These are phyloP conservation scores for Vidua chalybeata DNA, from an alignment of 2,113 vertebrate genomes.

Conservation along the genomic window DNA sequence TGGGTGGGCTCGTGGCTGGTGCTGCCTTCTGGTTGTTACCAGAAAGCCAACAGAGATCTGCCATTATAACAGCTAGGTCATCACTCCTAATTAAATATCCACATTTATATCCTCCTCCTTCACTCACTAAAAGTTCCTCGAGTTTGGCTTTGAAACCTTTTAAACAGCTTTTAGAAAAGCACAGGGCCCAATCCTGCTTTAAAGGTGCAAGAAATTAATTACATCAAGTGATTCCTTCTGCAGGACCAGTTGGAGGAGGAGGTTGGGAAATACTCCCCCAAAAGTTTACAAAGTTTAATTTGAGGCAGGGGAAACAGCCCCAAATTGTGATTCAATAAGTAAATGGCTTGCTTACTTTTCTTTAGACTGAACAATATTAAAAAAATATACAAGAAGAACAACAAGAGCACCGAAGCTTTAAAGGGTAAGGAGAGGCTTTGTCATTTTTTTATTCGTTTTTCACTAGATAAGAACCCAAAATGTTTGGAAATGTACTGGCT, in stretches of 20 bases:
- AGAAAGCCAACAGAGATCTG: not conserved
- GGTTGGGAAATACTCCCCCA: not conserved
- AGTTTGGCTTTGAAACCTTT: not conserved
- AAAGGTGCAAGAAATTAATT: not conserved
- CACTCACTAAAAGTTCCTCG: not conserved
- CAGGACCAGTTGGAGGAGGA: not conserved
- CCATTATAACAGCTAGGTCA: not conserved
- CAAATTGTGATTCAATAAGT: not conserved
- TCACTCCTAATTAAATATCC: not conserved
- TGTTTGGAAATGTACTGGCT: not conserved
- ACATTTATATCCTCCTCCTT: not conserved
- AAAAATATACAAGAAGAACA: constrained; percentile 82
- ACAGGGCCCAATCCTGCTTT: not conserved
- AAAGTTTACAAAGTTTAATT: not conserved
- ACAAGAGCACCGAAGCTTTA: constrained; percentile 79
- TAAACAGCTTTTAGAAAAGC: not conserved
- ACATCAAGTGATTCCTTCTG: not conserved
- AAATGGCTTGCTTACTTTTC: not conserved
- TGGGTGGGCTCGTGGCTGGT: not conserved
- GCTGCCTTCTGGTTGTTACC: not conserved
- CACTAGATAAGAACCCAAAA: not conserved
- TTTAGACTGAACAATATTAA: constrained; percentile 83
- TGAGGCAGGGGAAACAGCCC: not conserved
- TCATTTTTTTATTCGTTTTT: not conserved
- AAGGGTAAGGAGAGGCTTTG: constrained; percentile 73